A percentile compares a stretch with the other conserved stretches of the same genome.
phyloP scores from a whole-genome alignment of 1,140 invertebrate genomes.

The Arion vulgaris region DNA sequence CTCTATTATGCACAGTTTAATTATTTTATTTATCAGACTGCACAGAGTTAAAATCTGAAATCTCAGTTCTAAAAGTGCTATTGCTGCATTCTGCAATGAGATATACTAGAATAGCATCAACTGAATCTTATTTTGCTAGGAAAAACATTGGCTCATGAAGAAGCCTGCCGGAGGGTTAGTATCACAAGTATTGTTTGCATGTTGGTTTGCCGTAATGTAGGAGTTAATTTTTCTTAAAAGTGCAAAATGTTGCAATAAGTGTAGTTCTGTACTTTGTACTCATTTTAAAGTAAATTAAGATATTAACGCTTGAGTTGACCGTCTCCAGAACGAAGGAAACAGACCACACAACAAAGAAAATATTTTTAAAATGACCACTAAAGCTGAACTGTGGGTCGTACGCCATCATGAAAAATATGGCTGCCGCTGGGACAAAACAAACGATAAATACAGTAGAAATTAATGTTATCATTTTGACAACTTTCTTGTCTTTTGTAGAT shows the following conservation, averaged over 20 bases:
- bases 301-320: constrained; percentile 1
- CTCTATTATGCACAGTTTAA: too few species aligned
- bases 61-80: too few species aligned
- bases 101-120: too few species aligned
- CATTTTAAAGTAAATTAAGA: constrained; percentile 26
- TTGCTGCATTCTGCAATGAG: too few species aligned
- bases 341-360: not conserved
- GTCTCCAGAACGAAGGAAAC: not conserved
- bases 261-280: not conserved
- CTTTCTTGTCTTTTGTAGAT: constrained; percentile 5
- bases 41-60: too few species aligned
- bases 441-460: not conserved
- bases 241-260: not conserved
- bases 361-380: not conserved
- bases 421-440: not conserved
- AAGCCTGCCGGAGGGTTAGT: too few species aligned
- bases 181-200: too few species aligned
- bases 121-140: too few species aligned
- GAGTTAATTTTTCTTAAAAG: too few species aligned
- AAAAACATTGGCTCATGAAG: too few species aligned
- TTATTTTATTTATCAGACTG: too few species aligned
- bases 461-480: constrained; percentile 3
- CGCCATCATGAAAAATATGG: not conserved
- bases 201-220: too few species aligned
- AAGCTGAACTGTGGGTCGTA: not conserved